A percentile compares a stretch with the other conserved stretches of the same genome.
phyloP scores from a whole-genome alignment of 2,113 vertebrate genomes.

The Cairina moschata region DNA sequence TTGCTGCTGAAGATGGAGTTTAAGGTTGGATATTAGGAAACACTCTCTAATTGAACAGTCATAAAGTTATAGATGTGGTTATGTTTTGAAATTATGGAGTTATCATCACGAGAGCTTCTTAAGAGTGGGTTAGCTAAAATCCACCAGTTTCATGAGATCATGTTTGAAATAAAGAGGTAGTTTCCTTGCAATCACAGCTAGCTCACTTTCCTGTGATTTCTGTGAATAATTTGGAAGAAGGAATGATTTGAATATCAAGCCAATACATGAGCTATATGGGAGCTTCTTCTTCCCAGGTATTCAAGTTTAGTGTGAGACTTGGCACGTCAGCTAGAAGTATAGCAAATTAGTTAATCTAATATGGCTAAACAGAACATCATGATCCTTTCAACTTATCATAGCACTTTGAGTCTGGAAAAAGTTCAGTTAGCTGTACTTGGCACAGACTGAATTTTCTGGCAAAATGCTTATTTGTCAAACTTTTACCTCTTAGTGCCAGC shows the following conservation, averaged over 20 bases:
- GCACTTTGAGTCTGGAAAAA: not conserved
- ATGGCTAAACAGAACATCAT: not conserved
- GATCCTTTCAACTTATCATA: not conserved
- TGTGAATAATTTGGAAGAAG: not conserved
- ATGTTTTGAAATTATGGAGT: not conserved
- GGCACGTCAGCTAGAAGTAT: not conserved
- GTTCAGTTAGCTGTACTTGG: not conserved
- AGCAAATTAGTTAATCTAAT: not conserved
- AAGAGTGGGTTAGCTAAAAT: not conserved
- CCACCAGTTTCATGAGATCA: not conserved
- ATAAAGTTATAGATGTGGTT: not conserved
- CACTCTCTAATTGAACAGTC: not conserved
- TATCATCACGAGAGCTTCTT: not conserved
- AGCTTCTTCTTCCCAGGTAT: not conserved
- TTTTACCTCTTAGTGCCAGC: not conserved
- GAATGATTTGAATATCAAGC: not conserved
- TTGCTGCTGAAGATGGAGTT: not conserved
- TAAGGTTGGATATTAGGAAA: not conserved
- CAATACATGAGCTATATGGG: fast-evolving
- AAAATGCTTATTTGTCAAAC: not conserved
- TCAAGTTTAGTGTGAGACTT: not conserved
- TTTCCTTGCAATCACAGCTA: not conserved
- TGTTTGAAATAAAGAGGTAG: not conserved
- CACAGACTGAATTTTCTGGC: not conserved
- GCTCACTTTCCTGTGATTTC: not conserved